Conservation (phyloP, 2,888 invertebrate genomes). For the Gymnoscelis rufifasciata region DNA sequence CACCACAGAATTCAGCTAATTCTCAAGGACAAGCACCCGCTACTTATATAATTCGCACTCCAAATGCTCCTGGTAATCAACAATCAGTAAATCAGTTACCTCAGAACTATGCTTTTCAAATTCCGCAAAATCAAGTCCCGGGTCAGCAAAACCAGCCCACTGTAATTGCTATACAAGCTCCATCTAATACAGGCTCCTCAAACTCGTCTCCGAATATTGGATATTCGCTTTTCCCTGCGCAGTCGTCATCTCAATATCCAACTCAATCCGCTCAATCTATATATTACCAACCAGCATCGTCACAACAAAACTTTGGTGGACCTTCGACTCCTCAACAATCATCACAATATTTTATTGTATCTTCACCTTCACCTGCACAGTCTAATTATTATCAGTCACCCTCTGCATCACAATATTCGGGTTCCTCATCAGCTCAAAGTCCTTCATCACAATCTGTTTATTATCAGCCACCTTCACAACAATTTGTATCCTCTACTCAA, state of each 20-base stretch:
- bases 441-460: slow-evolving; percentile 23
- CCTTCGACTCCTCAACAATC: slow-evolving; percentile 4
- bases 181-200: slow-evolving; percentile 1
- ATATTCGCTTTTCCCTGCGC: neutral
- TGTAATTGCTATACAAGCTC: neutral
- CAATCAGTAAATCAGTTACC: neutral
- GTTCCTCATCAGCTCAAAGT: slow-evolving; percentile 4
- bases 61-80: slow-evolving; percentile 6
- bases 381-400: slow-evolving; percentile 31
- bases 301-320: slow-evolving; percentile 2
- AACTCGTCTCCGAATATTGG: neutral
- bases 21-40: neutral
- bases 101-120: neutral
- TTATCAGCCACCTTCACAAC: slow-evolving; percentile 28
- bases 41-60: neutral
- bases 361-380: slow-evolving; percentile 15
- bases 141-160: neutral
- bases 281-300: neutral
- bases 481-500: slow-evolving; percentile 5
- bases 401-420: slow-evolving; percentile 6
- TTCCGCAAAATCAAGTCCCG: neutral
- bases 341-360: slow-evolving; percentile 6
- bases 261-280: neutral
- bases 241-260: slow-evolving; percentile 3
- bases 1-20: neutral